phyloP scores from a whole-genome alignment of 1,140 invertebrate species.

The Eurytemora carolleeae region DNA sequence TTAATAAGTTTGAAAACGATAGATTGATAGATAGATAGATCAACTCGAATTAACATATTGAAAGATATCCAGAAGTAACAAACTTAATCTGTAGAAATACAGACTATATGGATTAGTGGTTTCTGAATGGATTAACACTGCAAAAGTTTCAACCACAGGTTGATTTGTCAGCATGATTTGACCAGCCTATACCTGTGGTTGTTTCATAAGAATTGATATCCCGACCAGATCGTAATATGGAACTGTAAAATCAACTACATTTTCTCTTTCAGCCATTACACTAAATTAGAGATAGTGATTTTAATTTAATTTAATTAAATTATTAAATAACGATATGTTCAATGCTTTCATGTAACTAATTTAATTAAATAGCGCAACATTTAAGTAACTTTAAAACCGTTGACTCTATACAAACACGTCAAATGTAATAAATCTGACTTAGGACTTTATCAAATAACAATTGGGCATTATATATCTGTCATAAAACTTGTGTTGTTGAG shows the following conservation, averaged over 20 bases:
- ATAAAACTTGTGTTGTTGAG: background rate
- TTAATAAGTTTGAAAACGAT: too few species aligned
- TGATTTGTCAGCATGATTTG: too few species aligned
- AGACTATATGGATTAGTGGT: too few species aligned
- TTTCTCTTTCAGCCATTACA: conserved; percentile 84
- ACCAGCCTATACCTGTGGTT: conserved; percentile 41
- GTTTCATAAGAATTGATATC: conserved; percentile 72
- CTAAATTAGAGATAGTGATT: conserved; percentile 63
- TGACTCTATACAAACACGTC: background rate
- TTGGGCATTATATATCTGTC: background rate
- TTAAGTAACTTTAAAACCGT: background rate
- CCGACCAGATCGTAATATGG: conserved; percentile 88
- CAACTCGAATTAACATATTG: too few species aligned
- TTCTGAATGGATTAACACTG: too few species aligned
- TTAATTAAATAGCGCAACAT: background rate
- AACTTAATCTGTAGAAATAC: too few species aligned
- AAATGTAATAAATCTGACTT: background rate
- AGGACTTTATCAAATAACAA: background rate
- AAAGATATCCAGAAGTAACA: too few species aligned
- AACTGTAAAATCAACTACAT: conserved; percentile 82
- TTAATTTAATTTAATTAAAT: background rate
- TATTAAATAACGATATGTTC: background rate
- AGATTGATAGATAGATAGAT: too few species aligned
- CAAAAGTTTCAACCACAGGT: too few species aligned
- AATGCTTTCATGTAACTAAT: too few species aligned